phyloP scores from a whole-genome alignment of 2,797 vertebrate genomes.

The Arrhamphus sclerolepis region DNA sequence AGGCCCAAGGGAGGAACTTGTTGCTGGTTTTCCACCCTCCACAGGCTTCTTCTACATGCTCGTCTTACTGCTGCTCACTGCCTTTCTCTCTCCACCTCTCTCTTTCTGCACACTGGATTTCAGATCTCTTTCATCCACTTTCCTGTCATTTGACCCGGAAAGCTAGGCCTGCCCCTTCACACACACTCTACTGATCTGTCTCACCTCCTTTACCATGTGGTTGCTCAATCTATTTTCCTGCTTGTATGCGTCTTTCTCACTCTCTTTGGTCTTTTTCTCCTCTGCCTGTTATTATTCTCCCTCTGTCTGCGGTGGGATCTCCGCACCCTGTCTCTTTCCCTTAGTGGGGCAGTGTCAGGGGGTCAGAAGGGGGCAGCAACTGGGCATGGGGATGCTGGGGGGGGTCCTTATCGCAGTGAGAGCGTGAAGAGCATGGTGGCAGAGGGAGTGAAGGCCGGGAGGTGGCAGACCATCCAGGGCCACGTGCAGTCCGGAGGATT shows the following conservation, averaged over 20 bases:
- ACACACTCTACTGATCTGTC: conserved; percentile 69
- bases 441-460: conserved; percentile 88
- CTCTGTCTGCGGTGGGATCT: conserved; percentile 60
- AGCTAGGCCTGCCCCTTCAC: conserved; percentile 57
- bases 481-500: conserved; percentile 96
- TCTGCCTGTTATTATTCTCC: conserved; percentile 63
- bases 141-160: conserved; percentile 70
- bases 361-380: conserved; percentile 87
- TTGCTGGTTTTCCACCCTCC: conserved; percentile 68
- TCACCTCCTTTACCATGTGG: conserved; percentile 62
- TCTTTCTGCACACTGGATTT: conserved; percentile 55
- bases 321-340: conserved; percentile 81
- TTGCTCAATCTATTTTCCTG: conserved; percentile 69
- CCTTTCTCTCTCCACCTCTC: conserved; percentile 35
- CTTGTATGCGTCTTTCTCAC: conserved; percentile 52
- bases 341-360: conserved; percentile 91
- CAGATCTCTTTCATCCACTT: conserved; percentile 63
- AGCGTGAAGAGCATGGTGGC: conserved; percentile 85
- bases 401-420: conserved; percentile 89
- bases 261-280: conserved; percentile 70
- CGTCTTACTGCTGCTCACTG: conserved; percentile 19
- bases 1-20: conserved; percentile 50
- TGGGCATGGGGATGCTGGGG: conserved; percentile 89
- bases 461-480: conserved; percentile 96
- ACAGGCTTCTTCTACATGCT: conserved; percentile 61